phyloP scores from a whole-genome alignment of 2,888 invertebrate species.

The Eulithis prunata region DNA sequence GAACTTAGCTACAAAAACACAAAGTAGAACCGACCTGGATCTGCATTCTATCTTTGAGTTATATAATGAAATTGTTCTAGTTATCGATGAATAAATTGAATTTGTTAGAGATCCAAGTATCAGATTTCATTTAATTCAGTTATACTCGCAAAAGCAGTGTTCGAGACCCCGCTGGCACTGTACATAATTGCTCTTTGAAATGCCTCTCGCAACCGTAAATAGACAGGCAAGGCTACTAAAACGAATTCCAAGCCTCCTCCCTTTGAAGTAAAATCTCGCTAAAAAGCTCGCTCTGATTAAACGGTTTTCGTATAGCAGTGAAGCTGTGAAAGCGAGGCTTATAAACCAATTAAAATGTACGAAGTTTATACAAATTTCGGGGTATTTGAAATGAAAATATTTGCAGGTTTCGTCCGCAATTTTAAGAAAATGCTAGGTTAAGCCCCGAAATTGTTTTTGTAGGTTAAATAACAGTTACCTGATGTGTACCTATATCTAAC shows the following conservation, averaged over 20 bases:
- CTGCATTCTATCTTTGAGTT: too few species aligned
- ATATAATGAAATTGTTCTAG: too few species aligned
- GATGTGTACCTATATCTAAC: neutral
- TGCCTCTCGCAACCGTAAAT: conserved; percentile 46
- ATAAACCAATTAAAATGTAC: conserved; percentile 18
- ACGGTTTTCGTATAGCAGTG: conserved; percentile 19
- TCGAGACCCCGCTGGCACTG: neutral
- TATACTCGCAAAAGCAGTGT: neutral
- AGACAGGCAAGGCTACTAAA: conserved; percentile 48
- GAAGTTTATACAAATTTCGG: conserved; percentile 3
- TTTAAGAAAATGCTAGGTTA: neutral
- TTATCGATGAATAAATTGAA: neutral
- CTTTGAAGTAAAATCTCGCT: conserved; percentile 26
- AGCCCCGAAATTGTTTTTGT: neutral
- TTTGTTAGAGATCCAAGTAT: conserved; percentile 3
- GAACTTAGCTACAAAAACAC: neutral
- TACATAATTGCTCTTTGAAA: conserved; percentile 38
- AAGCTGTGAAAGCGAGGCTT: conserved; percentile 6
- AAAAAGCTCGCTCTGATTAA: conserved; percentile 23
- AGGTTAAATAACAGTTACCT: neutral
- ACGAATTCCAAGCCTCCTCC: conserved; percentile 28
- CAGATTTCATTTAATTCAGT: conserved; percentile 20
- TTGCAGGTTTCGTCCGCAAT: neutral
- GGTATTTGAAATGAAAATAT: conserved; percentile 6
- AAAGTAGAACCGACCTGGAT: neutral